phyloP scores from a whole-genome alignment of 2,888 invertebrate genomes.

The Linhomoeus sp. region DNA sequence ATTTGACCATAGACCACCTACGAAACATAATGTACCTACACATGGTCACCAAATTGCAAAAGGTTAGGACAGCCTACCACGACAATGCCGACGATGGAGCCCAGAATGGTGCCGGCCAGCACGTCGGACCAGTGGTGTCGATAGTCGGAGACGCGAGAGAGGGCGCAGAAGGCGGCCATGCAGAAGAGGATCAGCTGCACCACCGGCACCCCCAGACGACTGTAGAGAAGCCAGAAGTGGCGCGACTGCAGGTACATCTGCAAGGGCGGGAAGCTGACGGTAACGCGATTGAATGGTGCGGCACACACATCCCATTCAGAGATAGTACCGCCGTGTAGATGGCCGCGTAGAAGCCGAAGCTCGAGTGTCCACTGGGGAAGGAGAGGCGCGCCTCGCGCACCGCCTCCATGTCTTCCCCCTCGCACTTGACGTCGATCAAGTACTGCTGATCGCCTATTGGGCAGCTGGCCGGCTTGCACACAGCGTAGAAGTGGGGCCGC shows the following conservation, averaged over 20 bases:
- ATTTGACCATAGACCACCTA: too few species aligned
- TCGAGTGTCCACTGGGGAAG: constrained; percentile 26
- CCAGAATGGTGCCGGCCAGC: constrained; percentile 47
- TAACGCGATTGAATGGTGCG: too few species aligned
- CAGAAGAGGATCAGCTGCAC: constrained; percentile 57
- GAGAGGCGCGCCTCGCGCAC: constrained; percentile 23
- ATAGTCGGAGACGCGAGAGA: constrained; percentile 78
- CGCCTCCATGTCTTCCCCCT: constrained; percentile 2
- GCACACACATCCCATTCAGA: too few species aligned
- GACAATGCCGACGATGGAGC: constrained; percentile 30
- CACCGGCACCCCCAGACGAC: constrained; percentile 53
- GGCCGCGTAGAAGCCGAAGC: constrained; percentile 22
- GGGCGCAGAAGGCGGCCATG: constrained; percentile 63
- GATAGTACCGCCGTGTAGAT: too few species aligned
- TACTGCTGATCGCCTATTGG: neutral
- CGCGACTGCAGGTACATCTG: constrained; percentile 67
- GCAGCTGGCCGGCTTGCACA: constrained; percentile 48
- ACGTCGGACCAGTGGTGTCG: constrained; percentile 98
- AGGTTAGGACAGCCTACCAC: constrained; percentile 12
- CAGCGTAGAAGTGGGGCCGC: constrained; percentile 75
- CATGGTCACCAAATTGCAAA: neutral
- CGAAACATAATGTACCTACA: too few species aligned
- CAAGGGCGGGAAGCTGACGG: too few species aligned
- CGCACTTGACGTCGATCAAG: neutral
- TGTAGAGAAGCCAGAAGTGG: constrained; percentile 55